Evolutionary conservation across 2,113 vertebrate species (phyloP), one percentile per base, ranked within the genome.

Genomic region (Micromys minutus): DNA sequence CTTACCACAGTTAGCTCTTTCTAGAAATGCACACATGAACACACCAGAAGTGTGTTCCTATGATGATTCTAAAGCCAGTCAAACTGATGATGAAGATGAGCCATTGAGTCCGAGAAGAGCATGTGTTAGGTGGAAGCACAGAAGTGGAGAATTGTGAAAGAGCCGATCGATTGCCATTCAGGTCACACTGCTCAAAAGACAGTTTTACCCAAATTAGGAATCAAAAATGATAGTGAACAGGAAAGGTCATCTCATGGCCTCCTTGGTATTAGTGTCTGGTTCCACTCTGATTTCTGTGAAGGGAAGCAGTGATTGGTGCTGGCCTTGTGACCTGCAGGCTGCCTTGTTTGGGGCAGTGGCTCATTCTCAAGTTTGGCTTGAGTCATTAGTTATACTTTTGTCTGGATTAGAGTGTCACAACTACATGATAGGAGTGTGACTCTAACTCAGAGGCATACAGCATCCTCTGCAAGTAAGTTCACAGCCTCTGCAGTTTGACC

Each of bases 331-430:
- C 3, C 69, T 79, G 16, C 47, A 77, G 67, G 11, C 26, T 74
- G 65, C 9, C 76, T 65, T 67, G 65, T 79, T 75, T 95, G 80
- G 74, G 63, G 31, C 86, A 80, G 57, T 39, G 57, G 39, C 52
- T 87, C 80, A 75, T 91, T 95, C 89, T 69, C 76, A 85, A 95
- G 67, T 83, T 87, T 84, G 52, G 2, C 88, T 93, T 95, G 67
- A 74, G 75, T 59, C 90, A 69, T 74, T 34, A 29, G n/a, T 80
- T 89, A 75, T 4, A 84, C 1, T 84, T 90, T 61, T 90, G 29
- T 59, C 63, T 90, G 39, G 65, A 72, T 84, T 10, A 87, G n/a
- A 79, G 19, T 85, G 2, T 47, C 24, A 50, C 76, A 93, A 76
- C 29, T 36, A 74, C 5, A 76, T 87, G 80, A 80, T 39, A 52